phyloP scores from a whole-genome alignment of 1,140 invertebrate genomes.

The Drosophila triauraria region DNA sequence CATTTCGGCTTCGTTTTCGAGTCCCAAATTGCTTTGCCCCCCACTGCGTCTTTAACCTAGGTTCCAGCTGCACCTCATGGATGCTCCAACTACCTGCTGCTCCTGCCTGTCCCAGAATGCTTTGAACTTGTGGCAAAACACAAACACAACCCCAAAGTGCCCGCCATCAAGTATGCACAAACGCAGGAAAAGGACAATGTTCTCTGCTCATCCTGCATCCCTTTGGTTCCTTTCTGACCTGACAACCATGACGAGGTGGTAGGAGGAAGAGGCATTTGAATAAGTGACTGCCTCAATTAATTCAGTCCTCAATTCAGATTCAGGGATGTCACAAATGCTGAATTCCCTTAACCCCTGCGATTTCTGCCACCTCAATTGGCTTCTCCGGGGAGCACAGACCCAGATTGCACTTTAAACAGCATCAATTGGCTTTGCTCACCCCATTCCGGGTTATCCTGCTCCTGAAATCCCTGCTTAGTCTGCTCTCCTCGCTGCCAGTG shows the following conservation, averaged over 20 bases:
- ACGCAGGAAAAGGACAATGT: conserved; percentile 66
- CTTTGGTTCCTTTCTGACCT: conserved; percentile 14
- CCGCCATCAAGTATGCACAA: conserved; percentile 68
- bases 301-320: conserved; percentile 56
- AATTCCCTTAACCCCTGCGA: conserved; percentile 4
- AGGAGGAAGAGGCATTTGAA: conserved; percentile 1
- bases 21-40: conserved; percentile 65
- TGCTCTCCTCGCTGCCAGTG: conserved; percentile 11
- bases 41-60: conserved; percentile 37
- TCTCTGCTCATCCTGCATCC: neutral
- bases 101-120: conserved; percentile 17
- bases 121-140: conserved; percentile 27
- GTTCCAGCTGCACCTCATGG: conserved; percentile 34
- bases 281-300: conserved; percentile 65
- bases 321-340: conserved; percentile 23
- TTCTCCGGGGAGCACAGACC: conserved; percentile 19
- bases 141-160: conserved; percentile 64
- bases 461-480: conserved; percentile 9
- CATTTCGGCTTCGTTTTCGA: conserved; percentile 88
- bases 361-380: conserved; percentile 43
- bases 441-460: conserved; percentile 15
- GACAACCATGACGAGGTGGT: conserved; percentile 13
- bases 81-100: conserved; percentile 23
- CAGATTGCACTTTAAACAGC: conserved; percentile 38
- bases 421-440: conserved; percentile 22